Base-by-base conservation (phyloP, 2,797 vertebrate species). In the Cichlasoma orientale region DNA sequence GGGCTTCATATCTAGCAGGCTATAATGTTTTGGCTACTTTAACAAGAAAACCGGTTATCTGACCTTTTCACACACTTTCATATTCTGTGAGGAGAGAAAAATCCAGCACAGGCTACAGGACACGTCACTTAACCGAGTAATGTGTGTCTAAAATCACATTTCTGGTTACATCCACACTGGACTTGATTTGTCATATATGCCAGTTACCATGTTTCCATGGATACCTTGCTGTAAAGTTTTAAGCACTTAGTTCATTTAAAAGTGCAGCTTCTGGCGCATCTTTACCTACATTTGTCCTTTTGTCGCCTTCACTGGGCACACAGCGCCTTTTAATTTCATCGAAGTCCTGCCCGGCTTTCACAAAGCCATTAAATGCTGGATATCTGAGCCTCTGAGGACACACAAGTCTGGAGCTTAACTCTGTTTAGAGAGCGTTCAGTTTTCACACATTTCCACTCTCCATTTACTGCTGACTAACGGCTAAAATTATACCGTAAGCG, bases 401-500 rank as follows among this genome's bases (percentile, higher is more conserved):
- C 29, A 23, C 56, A 13, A 55, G 79, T 82, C 79, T 74, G 72
- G 50, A 53, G 80, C 76, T 83, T 82, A 80, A 83, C 71, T 85
- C 44, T 68, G 79, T 70, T 58, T 36, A 4, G 57, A 70, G 59
- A 69, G 76, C 29, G 63, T 57, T 80, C 61, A 59, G 14, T 71
- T 82, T 82, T 79, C 82, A 71, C 80, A 80, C 77, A 55, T 5
- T 55, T 74, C 70, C 56, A 53, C 59, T 75, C 59, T 74, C 25
- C 63, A 47, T 87, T 89, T 83, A 74, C 72, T 53, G 58, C 58
- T 74, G 70, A 74, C 72, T 72, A 82, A 77, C 63, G 71, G 75
- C 77, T 84, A 33, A 72, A 78, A 83, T 83, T 63, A 82, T 29
- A 77, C 75, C 74, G 47, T 80, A 50, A 75, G 72, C 78, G n/a